phyloP scores from a whole-genome alignment of 2,113 vertebrate genomes.

The Mionectes macconnelli region DNA sequence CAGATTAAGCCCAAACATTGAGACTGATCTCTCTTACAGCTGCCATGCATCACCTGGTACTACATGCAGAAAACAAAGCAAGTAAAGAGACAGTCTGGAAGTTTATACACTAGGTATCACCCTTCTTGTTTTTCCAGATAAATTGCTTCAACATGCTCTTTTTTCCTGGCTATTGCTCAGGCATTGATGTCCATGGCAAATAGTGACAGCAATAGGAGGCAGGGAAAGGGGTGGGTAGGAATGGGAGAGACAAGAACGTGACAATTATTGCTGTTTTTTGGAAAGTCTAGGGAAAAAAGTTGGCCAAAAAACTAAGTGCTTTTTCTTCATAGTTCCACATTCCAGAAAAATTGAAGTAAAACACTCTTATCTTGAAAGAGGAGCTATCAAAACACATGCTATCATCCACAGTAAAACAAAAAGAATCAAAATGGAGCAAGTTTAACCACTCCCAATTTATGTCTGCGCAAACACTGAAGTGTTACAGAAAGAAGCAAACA shows the following conservation, averaged over 20 bases:
- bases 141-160: not conserved
- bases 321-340: not conserved
- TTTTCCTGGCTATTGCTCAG: not conserved
- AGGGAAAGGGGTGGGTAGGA: accelerated
- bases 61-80: not conserved
- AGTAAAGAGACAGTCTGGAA: not conserved
- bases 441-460: not conserved
- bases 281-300: not conserved
- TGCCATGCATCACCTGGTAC: not conserved
- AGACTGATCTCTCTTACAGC: not conserved
- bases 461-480: not conserved
- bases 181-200: not conserved
- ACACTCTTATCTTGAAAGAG: not conserved
- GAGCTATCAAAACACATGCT: not conserved
- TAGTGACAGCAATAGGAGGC: not conserved
- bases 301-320: not conserved
- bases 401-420: not conserved
- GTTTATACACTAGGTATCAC: not conserved
- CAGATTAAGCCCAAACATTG: not conserved
- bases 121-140: not conserved
- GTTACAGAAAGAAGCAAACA: not conserved
- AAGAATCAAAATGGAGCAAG: not conserved
- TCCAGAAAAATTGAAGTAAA: not conserved
- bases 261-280: accelerated
- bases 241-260: not conserved